Base-by-base conservation (phyloP, 2,888 invertebrate species). In the Luffia ferchaultella region DNA sequence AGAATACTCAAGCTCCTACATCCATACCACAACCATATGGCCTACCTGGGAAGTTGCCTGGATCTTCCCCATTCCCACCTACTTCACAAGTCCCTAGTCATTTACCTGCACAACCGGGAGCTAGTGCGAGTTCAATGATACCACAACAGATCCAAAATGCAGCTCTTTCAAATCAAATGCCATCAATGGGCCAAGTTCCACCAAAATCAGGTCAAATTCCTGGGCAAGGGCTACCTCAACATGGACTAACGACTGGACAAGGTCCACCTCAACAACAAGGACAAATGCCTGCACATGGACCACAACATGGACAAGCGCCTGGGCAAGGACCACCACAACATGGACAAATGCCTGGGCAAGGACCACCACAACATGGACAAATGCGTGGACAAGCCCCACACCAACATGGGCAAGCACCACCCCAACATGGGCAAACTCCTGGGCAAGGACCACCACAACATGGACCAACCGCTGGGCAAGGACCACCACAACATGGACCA, bases 141-240 rank as follows among this genome's bases (percentile, higher is more conserved):
- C 48, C 41, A 18, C 20, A 45, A 12, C 49, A 45, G 41, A 48
- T 42, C 16, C 42, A 20, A 2, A 54, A 62, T 51, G 55, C 55
- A 49, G 57, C 58, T 49, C 53, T 43, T 44, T 54, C 55, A 42
- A 64, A 63, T 54, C 64, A 64, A 16, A 73, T 73, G 56, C 70
- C 70, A 50, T 65, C 65, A 54, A 41, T 12, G 52, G 49, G 55
- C 59, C 47, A 53, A 57, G 17, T 60, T 62, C 53, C 60, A 58
- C 44, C 53, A 57, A 3, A 30, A 30, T 30, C 12, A 12, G 30
- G 30, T 30, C 30, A 30, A 30, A 46, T 52, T 46, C 55, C 59
- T 47, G 56, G 53, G 18, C 54, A 57, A 46, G 30, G 30, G 12
- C 54, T 60, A 20, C 55, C 62, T n/a, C 63, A 59, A 51, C 60